Conservation (phyloP, 2,888 invertebrate species). For the Carabus problematicus region DNA sequence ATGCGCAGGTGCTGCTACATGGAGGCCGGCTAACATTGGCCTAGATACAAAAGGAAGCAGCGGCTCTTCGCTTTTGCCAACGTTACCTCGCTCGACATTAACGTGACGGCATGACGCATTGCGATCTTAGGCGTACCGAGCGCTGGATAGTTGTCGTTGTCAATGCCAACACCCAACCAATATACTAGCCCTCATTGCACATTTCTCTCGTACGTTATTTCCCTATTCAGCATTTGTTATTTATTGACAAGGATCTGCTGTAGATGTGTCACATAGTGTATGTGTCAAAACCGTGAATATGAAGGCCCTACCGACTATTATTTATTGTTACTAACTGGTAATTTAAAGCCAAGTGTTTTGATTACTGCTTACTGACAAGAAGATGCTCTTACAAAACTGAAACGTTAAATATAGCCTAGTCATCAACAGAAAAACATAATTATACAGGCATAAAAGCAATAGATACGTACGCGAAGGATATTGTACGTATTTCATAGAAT, state of each 20-base stretch:
- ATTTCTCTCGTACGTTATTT: neutral
- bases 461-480: no score
- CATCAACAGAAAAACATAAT: no score
- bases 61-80: no score
- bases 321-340: neutral
- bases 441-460: no score
- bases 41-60: no score
- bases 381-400: no score
- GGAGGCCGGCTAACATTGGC: no score
- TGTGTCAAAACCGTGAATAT: conserved; percentile 8
- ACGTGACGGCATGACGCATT: no score
- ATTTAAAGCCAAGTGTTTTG: conserved; percentile 3
- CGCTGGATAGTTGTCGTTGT: neutral
- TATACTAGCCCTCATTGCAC: neutral
- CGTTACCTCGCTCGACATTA: no score
- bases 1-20: no score
- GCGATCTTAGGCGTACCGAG: no score
- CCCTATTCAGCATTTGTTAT: conserved; percentile 9
- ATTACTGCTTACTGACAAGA: neutral
- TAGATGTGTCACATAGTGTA: neutral
- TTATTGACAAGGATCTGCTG: conserved; percentile 13
- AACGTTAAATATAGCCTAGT: no score
- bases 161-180: conserved; percentile 10
- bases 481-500: neutral
- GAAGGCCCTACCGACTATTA: neutral